Base-by-base conservation (phyloP, 2,888 invertebrate species). In the Ceramica pisi region DNA sequence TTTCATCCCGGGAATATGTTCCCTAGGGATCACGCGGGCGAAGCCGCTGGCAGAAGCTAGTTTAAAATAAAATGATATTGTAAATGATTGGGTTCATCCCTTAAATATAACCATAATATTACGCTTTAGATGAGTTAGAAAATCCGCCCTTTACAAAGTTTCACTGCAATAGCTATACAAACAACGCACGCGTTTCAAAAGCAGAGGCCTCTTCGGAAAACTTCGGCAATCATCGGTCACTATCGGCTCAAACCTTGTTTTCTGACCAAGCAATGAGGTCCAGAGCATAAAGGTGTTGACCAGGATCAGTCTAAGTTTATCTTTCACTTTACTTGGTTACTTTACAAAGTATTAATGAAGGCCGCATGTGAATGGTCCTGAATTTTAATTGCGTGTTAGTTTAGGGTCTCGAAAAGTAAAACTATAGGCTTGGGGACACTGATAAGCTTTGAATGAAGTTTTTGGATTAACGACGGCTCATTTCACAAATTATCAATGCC, bases 301-400 rank as follows among this genome's bases (percentile, higher is more conserved):
- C 31, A 44, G 70, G 68, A 77, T 63, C 62, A 67, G 16, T 51
- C 50, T 57, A 6, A 23, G 64, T 82, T 82, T 71, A 55, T 71
- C 56, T 75, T 78, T 0, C 8, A 50, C 31, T 57, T 65, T 31
- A 50, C 51, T 75, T 50, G 14, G 50, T 64, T 67, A 48, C 23
- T 79, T 68, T 14, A 21, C 60, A 55, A 61, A 59, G 67, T 67
- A 63, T 59, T 65, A 38, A 63, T 66, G 31, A 65, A 60, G 61
- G 50, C 21, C 38, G 10, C 31, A 10, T 73, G 41, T 50, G 46
- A 53, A 70, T 51, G 21, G 35, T 10, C 26, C 48, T 41, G 61
- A 46, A 85, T 73, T 71, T 73, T 53, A 72, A 80, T 63, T 69
- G 31, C 56, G 38, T 81, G 73, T 80, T 84, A 66, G 85, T 71